A percentile compares a stretch with the other conserved stretches of the same genome.
phyloP scores from a whole-genome alignment of 2,113 vertebrate species.

The Tichodroma muraria region DNA sequence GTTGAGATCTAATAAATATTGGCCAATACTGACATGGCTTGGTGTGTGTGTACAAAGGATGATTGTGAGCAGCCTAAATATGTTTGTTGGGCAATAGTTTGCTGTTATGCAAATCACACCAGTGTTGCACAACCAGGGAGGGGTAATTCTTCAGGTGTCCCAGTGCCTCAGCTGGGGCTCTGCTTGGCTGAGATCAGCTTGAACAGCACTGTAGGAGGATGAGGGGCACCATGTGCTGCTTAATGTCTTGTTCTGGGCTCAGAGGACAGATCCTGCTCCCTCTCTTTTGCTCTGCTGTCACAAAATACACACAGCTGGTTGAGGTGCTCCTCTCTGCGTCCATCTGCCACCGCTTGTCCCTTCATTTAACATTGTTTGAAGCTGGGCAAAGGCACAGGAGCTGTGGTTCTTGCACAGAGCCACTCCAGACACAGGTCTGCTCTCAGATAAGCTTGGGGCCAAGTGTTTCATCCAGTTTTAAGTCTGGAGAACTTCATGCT shows the following conservation, averaged over 20 bases:
- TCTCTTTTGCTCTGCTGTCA: not conserved
- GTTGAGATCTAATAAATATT: not conserved
- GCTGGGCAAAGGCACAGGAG: not conserved
- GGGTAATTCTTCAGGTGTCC: not conserved
- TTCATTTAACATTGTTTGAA: rapidly evolving
- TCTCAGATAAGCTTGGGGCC: not conserved
- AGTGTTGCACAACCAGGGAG: constrained; percentile 7
- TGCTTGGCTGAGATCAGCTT: not conserved
- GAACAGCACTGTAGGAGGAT: not conserved
- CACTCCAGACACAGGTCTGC: not conserved
- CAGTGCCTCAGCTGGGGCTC: not conserved
- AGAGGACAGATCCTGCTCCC: not conserved
- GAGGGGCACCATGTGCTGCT: not conserved
- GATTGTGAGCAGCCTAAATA: not conserved
- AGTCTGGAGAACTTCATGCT: not conserved
- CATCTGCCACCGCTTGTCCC: not conserved
- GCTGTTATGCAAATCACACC: not conserved
- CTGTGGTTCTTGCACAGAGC: not conserved
- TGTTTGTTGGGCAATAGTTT: constrained; percentile 19
- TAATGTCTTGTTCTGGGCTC: not conserved
- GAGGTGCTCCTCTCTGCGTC: not conserved
- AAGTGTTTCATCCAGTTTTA: not conserved
- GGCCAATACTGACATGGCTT: not conserved
- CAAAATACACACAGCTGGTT: not conserved
- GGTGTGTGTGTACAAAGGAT: not conserved